Base-by-base conservation (phyloP, 2,888 invertebrate species). In the Chromoteleia sp. region DNA sequence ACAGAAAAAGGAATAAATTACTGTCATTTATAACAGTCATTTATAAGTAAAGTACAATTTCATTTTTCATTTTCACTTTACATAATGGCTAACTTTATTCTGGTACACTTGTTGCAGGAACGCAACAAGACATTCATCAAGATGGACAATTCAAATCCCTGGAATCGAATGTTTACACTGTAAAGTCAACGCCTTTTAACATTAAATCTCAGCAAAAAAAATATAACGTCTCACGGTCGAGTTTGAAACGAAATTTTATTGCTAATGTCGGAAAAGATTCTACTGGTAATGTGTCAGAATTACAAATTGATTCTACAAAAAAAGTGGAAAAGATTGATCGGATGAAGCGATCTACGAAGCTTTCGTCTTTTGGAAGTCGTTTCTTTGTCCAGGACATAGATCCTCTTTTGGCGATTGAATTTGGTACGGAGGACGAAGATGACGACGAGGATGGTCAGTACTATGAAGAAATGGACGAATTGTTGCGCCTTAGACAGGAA, bases 291-390 rank as follows among this genome's bases (percentile, higher is more conserved):
- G 89, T 89, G n/a, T 88, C 90, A 7, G 89, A 89, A 75, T 80
- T 90, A 30, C 89, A 90, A 67, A 88, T 89, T 33, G 89, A 87
- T 19, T 89, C 89, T 76, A 88, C 88, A 45, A 89, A 88, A 6
- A 75, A n/a, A n/a, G n/a, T n/a, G 41, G 87, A 87, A 59, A 85
- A 84, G 0, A 36, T 56, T n/a, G 61, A 76, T 25, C 85, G 82
- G 54, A 50, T 56, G 15, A 89, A 82, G 52, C 86, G 90, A 39
- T 87, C 87, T 19, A n/a, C 17, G 33, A 85, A 84, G 36, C 75
- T 78, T 30, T 17, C 75, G 14, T 75, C 48, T 1, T 25, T 17
- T 2, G 63, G 82, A 59, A 74, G 67, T 45, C 58, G 48, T 36
- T 80, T 74, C 41, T 19, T 61, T 17, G 58, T 68, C 0, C 43